A percentile compares a stretch with the other conserved stretches of the same genome.
These are phyloP conservation scores for Neostethus bicornis DNA, from an alignment of 2,797 vertebrate genomes.

Conservation along the genomic window DNA sequence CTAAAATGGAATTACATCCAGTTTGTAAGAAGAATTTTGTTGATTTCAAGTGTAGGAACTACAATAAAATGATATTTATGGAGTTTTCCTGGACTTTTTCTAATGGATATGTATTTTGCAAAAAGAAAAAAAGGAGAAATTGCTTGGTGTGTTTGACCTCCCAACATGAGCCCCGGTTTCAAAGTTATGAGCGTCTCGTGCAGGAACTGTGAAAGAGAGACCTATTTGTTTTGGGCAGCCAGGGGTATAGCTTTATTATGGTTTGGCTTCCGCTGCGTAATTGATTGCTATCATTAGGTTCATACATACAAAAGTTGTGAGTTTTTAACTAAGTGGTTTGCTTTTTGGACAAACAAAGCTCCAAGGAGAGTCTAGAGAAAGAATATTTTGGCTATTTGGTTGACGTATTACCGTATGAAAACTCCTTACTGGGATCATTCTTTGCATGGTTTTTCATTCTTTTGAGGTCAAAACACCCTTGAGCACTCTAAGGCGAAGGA, in stretches of 20 bases:
- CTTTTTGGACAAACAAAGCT: slow-evolving; percentile 26
- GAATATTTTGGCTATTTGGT: slow-evolving; percentile 40
- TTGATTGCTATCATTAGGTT: slow-evolving; percentile 50
- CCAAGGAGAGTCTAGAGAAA: slow-evolving; percentile 4
- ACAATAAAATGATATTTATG: too few relatives aligned
- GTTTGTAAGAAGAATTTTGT: background rate
- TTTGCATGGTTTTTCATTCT: slow-evolving; percentile 25
- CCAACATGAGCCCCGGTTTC: slow-evolving; percentile 31
- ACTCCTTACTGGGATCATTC: slow-evolving; percentile 25
- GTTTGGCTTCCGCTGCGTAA: slow-evolving; percentile 39
- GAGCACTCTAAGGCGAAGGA: slow-evolving; percentile 39
- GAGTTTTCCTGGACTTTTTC: slow-evolving; percentile 9
- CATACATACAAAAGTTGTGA: slow-evolving; percentile 43
- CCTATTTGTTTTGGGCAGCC: slow-evolving; percentile 49
- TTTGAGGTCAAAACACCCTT: slow-evolving; percentile 52
- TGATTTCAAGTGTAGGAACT: slow-evolving; percentile 4
- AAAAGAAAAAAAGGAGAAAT: background rate
- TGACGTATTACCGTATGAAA: slow-evolving; percentile 55
- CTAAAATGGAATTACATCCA: slow-evolving; percentile 13
- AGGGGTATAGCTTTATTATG: slow-evolving; percentile 28
- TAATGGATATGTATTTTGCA: slow-evolving; percentile 14
- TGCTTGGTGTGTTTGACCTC: slow-evolving; percentile 24
- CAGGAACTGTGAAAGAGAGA: slow-evolving; percentile 24
- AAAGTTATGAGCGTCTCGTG: slow-evolving; percentile 48
- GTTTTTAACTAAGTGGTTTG: slow-evolving; percentile 32